phyloP scores from a whole-genome alignment of 2,113 vertebrate genomes.

The Neolamprologus hecqui region DNA sequence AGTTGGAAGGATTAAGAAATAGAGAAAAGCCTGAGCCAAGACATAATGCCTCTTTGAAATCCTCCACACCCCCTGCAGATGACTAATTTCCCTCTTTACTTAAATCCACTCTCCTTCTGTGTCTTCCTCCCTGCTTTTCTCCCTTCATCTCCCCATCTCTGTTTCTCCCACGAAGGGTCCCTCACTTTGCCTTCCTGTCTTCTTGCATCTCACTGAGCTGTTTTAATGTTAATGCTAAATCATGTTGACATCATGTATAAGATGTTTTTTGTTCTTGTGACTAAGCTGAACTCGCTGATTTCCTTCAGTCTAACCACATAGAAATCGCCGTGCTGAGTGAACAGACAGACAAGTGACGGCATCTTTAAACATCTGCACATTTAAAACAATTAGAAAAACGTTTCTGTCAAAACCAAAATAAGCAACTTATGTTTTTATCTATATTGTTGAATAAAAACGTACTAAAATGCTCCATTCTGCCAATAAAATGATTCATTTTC shows the following conservation, averaged over 20 bases:
- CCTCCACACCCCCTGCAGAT: conserved; percentile 13
- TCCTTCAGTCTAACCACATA: not conserved
- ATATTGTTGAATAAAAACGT: not conserved
- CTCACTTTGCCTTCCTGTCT: not conserved
- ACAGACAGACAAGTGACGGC: not conserved
- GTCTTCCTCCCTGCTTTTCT: not conserved
- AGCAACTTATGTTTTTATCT: not conserved
- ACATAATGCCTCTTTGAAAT: conserved; percentile 37
- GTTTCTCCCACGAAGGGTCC: not conserved
- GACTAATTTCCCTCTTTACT: not conserved
- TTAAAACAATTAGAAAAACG: too few relatives aligned
- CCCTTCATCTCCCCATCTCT: not conserved
- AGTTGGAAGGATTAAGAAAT: conserved; percentile 28
- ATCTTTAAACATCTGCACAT: accelerated
- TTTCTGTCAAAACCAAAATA: not conserved
- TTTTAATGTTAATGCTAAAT: not conserved
- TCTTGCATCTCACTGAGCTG: not conserved
- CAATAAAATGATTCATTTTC: not conserved
- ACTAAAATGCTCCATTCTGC: not conserved
- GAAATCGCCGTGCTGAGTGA: not conserved
- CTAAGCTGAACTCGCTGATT: not conserved
- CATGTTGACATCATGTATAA: not conserved
- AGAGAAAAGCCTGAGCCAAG: conserved; percentile 20
- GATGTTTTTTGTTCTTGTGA: conserved; percentile 19
- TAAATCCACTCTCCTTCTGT: not conserved